Evolutionary conservation across 2,888 invertebrate species (phyloP).

Genomic region (Stenoptilia bipunctidactyla): DNA sequence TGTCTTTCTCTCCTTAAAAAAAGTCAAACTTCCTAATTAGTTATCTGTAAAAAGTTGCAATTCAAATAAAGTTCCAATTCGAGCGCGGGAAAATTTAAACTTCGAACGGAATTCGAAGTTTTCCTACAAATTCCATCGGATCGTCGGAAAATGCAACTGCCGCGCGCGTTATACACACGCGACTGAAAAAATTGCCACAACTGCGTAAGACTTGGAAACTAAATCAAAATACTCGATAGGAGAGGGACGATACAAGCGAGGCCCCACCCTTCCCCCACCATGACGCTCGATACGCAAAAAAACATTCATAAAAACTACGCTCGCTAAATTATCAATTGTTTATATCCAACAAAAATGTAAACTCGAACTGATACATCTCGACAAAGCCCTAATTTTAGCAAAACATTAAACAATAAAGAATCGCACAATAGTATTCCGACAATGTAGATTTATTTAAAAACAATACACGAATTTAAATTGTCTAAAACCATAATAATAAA

Average conservation of each 20-base stretch:
- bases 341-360: conserved; percentile 55
- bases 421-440: conserved; percentile 55
- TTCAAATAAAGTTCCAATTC: conserved; percentile 30
- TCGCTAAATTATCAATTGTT: conserved; percentile 65
- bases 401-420: conserved; percentile 54
- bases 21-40: conserved; percentile 30
- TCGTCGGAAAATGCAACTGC: conserved; percentile 30
- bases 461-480: conserved; percentile 53
- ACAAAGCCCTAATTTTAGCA: conserved; percentile 43
- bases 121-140: neutral
- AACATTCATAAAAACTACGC: conserved; percentile 67
- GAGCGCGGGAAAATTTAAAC: conserved; percentile 39
- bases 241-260: conserved; percentile 62
- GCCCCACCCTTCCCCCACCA: conserved; percentile 68
- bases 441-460: conserved; percentile 59
- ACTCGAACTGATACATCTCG: conserved; percentile 39
- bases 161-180: conserved; percentile 63
- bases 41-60: conserved; percentile 32
- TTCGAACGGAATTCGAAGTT: neutral
- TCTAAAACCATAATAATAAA: conserved; percentile 54
- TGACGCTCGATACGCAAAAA: conserved; percentile 46
- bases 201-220: conserved; percentile 69
- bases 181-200: conserved; percentile 69
- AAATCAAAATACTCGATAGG: conserved; percentile 69
- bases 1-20: conserved; percentile 19